Conservation (phyloP, 1,140 invertebrate genomes). For the Lordiphosa collinella region DNA sequence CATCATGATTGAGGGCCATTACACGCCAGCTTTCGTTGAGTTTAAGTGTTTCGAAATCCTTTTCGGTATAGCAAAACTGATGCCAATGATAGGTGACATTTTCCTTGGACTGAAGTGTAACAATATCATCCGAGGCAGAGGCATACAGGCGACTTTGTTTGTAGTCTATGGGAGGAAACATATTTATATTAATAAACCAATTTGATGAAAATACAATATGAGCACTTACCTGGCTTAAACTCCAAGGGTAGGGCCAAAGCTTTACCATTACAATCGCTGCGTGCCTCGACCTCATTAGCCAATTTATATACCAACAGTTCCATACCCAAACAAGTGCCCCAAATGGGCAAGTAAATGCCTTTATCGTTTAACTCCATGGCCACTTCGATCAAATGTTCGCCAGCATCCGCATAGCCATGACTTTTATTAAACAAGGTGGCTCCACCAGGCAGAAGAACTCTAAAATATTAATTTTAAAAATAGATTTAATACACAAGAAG, state of each 20-base stretch:
- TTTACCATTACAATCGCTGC: constrained; percentile 82
- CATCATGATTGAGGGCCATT: constrained; percentile 87
- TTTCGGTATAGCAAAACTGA: constrained; percentile 85
- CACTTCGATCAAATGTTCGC: constrained; percentile 84
- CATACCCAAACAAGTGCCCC: constrained; percentile 94
- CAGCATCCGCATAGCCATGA: constrained; percentile 87
- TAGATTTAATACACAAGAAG: no score
- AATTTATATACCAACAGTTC: constrained; percentile 88
- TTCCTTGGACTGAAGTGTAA: constrained; percentile 82
- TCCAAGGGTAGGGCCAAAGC: constrained; percentile 84
- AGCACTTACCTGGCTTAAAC: constrained; percentile 82
- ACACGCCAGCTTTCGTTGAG: constrained; percentile 84
- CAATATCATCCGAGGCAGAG: constrained; percentile 81
- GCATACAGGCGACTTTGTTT: constrained; percentile 82
- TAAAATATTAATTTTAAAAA: constrained; percentile 56
- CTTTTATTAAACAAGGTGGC: constrained; percentile 83
- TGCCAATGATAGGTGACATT: constrained; percentile 90
- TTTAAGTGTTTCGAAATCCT: constrained; percentile 82
- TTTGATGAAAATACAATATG: no score
- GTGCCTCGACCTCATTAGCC: constrained; percentile 82
- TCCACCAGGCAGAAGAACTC: constrained; percentile 89
- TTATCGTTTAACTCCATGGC: constrained; percentile 85
- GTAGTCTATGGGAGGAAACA: constrained; percentile 79
- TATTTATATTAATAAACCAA: no score
- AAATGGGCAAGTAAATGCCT: constrained; percentile 90